Evolutionary conservation across 23 tunicate species (phyloP).

Genomic region (Styela plicata): DNA sequence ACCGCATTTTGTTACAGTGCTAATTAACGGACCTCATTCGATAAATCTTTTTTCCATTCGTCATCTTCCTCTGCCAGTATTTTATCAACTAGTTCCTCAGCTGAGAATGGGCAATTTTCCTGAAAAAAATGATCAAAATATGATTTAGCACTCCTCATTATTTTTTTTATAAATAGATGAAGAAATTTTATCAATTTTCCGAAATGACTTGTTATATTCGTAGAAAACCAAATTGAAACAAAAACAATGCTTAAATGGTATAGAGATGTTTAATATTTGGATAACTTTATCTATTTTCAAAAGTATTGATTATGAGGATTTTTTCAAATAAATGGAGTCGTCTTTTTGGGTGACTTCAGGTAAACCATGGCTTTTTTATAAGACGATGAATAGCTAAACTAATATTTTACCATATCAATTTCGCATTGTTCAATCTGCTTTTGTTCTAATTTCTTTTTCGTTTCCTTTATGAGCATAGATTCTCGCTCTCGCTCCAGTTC

Average conservation of each 20-base stretch:
- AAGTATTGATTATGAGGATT: too few species aligned
- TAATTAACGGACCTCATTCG: neutral
- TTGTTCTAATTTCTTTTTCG: neutral
- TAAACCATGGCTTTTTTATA: too few species aligned
- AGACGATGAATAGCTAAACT: neutral
- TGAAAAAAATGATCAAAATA: neutral
- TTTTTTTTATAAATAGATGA: too few species aligned
- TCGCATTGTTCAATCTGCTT: neutral
- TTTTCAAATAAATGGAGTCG: neutral
- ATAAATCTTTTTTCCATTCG: neutral
- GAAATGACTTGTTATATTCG: too few species aligned
- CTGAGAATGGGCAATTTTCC: neutral
- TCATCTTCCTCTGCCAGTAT: neutral
- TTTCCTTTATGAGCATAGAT: neutral
- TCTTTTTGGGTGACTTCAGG: too few species aligned
- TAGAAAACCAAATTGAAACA: neutral
- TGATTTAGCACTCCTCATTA: neutral
- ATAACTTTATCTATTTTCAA: neutral
- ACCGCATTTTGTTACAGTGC: too few species aligned
- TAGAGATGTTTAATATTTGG: neutral
- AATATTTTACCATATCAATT: neutral
- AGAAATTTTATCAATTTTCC: too few species aligned
- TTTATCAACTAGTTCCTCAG: neutral
- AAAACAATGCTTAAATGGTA: neutral
- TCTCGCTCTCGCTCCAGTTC: neutral